Percentiles rank a stretch among this genome's conserved stretches.
phyloP scores from a whole-genome alignment of 2,113 vertebrate species.

The Arenaria interpres region DNA sequence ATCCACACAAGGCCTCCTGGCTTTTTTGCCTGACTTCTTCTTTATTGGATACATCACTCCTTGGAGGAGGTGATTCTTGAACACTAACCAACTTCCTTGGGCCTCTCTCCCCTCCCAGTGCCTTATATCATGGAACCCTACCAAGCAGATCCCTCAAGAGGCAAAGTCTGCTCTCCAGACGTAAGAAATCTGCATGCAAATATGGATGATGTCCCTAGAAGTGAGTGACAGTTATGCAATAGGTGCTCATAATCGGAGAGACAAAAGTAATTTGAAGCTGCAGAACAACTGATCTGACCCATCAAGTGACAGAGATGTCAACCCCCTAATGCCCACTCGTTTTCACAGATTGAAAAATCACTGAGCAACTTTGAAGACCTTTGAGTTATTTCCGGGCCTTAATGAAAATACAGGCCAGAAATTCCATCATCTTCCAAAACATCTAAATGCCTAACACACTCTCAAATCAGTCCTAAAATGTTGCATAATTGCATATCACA shows the following conservation, averaged over 20 bases:
- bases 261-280: not conserved
- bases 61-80: not conserved
- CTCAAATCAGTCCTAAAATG: not conserved
- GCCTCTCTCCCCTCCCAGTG: not conserved
- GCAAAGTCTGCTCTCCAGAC: not conserved
- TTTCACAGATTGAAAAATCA: not conserved
- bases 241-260: not conserved
- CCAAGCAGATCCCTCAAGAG: not conserved
- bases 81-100: not conserved
- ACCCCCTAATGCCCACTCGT: rapidly evolving
- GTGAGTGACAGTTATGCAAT: not conserved
- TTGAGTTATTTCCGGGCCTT: not conserved
- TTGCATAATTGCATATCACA: not conserved
- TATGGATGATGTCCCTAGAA: not conserved
- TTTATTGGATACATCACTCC: not conserved
- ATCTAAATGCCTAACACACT: not conserved
- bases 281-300: not conserved
- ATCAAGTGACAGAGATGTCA: not conserved
- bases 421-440: not conserved
- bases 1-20: not conserved
- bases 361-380: not conserved
- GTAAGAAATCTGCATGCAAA: not conserved
- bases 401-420: not conserved
- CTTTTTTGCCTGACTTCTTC: not conserved
- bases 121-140: too few species aligned